Evolutionary conservation across 2,888 invertebrate genomes (phyloP), one percentile per base, ranked within the genome.

Genomic region (Aplocera efformata): DNA sequence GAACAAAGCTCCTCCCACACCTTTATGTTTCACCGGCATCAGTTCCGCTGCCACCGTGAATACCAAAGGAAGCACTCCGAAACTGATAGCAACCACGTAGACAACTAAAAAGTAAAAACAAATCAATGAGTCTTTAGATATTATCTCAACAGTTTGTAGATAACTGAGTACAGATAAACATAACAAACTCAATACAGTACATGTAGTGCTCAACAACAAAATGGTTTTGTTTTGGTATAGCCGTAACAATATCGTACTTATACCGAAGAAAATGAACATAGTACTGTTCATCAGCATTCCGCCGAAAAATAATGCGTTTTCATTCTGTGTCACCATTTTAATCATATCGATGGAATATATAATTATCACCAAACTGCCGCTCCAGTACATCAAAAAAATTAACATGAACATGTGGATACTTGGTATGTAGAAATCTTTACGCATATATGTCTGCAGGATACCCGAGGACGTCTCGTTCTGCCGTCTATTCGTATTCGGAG

Each of bases 11-110:
- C 53, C 56, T 0, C 58, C 58, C 13, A 58, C 8, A 5, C 53
- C 53, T 40, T 52, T 48, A 9, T 56, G 52, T 17, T 56, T 53
- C 0, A 58, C 53, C 1, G 58, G 58, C 49, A 54, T 53, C 2
- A 58, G 6, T 11, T 51, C 56, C 0, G 50, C 41, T 1, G 51
- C 22, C n/a, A 56, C 27, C 1, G 44, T 34, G 7, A 41, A 42
- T 7, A 33, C 21, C 23, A 48, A 32, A 7, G 48, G 34, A 21
- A 27, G 35, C 10, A 48, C 28, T 3, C 53, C 51, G 9, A 50
- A 30, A 40, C 48, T 48, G 8, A 35, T 30, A 10, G 30, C 20
- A 5, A 45, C 6, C 8, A 52, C 43, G 39, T 31, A 48, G 2
- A 31, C 42, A 10, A 56, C 6, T 11, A 56, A 29, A 43, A 34